These are phyloP conservation scores for Lissocephala sabroskyi DNA, from an alignment of 2,888 invertebrate genomes.

Conservation along the genomic window DNA sequence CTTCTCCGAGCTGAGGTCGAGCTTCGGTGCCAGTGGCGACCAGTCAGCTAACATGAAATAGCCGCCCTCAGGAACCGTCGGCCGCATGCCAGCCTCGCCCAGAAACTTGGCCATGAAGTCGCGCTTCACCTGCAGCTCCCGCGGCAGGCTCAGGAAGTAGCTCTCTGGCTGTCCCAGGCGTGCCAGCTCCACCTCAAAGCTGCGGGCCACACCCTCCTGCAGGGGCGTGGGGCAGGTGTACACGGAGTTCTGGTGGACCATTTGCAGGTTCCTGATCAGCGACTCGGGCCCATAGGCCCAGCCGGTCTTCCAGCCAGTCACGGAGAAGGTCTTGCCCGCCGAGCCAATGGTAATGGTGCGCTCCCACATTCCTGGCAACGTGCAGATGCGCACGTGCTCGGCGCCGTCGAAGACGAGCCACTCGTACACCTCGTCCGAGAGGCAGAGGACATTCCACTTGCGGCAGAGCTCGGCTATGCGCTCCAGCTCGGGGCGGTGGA, in stretches of 20 bases:
- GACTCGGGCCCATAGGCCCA: conserved; percentile 94
- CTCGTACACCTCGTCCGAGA: conserved; percentile 99
- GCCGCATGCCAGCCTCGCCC: conserved; percentile 86
- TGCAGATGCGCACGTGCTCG: conserved; percentile 93
- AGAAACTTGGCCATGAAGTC: conserved; percentile 85
- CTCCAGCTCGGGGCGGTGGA: conserved; percentile 77
- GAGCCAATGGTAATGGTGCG: conserved; percentile 97
- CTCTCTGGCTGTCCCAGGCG: conserved; percentile 83
- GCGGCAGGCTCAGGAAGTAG: conserved; percentile 85
- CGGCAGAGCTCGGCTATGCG: conserved; percentile 90
- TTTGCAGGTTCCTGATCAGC: conserved; percentile 85
- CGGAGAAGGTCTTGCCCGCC: conserved; percentile 98
- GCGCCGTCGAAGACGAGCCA: conserved; percentile 92
- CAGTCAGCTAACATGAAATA: conserved; percentile 98
- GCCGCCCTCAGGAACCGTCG: conserved; percentile 95
- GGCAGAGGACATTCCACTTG: conserved; percentile 91
- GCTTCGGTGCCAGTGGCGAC: conserved; percentile 80
- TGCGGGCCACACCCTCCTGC: conserved; percentile 93
- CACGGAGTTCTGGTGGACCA: conserved; percentile 94
- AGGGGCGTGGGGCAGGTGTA: conserved; percentile 93
- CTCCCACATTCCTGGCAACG: conserved; percentile 98
- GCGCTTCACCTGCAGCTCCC: conserved; percentile 83
- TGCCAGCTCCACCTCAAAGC: conserved; percentile 88
- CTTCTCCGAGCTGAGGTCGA: conserved; percentile 79
- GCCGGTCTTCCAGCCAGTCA: conserved; percentile 97